phyloP scores from a whole-genome alignment of 2,888 invertebrate genomes.

The Philereme transversata region DNA sequence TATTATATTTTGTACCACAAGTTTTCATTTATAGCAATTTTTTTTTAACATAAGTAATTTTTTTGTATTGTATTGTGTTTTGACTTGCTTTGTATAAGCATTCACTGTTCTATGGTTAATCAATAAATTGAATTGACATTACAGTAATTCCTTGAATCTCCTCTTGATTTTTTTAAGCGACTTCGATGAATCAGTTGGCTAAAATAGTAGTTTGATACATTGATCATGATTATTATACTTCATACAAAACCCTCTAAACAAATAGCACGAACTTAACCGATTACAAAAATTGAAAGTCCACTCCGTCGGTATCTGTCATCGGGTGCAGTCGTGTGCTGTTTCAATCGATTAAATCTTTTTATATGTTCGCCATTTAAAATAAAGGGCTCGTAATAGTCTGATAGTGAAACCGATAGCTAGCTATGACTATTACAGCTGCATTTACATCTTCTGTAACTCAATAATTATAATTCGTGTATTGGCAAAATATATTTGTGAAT shows the following conservation, averaged over 20 bases:
- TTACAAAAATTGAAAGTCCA: slow-evolving; percentile 60
- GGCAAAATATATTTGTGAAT: slow-evolving; percentile 16
- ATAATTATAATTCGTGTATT: slow-evolving; percentile 16
- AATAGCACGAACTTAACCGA: slow-evolving; percentile 18
- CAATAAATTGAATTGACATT: too few species aligned
- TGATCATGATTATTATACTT: too few species aligned
- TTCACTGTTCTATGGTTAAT: too few species aligned
- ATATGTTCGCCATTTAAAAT: slow-evolving; percentile 72
- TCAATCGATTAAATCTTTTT: slow-evolving; percentile 72
- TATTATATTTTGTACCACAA: too few species aligned
- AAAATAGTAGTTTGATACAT: too few species aligned
- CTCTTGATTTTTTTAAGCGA: too few species aligned
- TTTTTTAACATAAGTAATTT: too few species aligned
- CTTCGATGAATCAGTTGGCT: too few species aligned
- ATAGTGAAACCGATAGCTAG: slow-evolving; percentile 42
- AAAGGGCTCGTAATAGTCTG: slow-evolving; percentile 65
- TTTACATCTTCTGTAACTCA: slow-evolving; percentile 26
- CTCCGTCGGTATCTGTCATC: slow-evolving; percentile 79
- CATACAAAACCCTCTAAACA: not conserved
- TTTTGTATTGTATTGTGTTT: too few species aligned
- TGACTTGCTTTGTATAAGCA: too few species aligned
- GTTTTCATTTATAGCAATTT: too few species aligned
- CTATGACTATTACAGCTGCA: slow-evolving; percentile 49
- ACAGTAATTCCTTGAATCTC: too few species aligned
- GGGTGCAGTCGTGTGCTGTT: slow-evolving; percentile 62